Conservation (phyloP, 2,888 invertebrate species). For the Plutella xylostella region DNA sequence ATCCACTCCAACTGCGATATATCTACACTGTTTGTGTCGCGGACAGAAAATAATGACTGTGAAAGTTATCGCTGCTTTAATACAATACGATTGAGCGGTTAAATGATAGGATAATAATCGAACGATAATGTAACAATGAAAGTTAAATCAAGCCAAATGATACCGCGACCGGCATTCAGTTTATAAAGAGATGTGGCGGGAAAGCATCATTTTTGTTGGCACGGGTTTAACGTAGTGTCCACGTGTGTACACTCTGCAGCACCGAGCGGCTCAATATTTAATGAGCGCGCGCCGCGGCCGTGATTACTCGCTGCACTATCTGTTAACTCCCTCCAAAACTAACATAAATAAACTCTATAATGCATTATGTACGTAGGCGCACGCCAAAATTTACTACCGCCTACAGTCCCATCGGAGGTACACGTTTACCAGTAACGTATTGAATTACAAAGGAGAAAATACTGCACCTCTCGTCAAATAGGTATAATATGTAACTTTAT, state of each 20-base stretch:
- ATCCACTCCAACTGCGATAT: no score
- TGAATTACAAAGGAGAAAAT: neutral
- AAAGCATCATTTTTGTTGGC: constrained; percentile 2
- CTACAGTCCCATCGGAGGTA: neutral
- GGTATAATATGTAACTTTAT: no score
- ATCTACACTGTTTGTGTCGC: no score
- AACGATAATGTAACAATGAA: no score
- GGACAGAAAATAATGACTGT: no score
- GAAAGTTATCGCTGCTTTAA: no score
- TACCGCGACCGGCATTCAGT: no score
- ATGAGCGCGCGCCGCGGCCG: constrained; percentile 33
- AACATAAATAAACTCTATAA: neutral
- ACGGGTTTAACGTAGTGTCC: constrained; percentile 15
- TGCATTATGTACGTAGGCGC: neutral
- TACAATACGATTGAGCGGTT: no score
- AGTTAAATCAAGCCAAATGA: no score
- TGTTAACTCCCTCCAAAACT: neutral
- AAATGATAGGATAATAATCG: no score
- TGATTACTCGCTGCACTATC: constrained; percentile 5
- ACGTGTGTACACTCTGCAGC: constrained; percentile 22
- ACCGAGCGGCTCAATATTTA: constrained; percentile 47
- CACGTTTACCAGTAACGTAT: neutral
- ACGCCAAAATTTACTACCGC: neutral
- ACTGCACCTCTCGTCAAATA: no score
- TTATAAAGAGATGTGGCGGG: no score